phyloP scores from a whole-genome alignment of 1,140 invertebrate genomes.

The Linepithema humile region DNA sequence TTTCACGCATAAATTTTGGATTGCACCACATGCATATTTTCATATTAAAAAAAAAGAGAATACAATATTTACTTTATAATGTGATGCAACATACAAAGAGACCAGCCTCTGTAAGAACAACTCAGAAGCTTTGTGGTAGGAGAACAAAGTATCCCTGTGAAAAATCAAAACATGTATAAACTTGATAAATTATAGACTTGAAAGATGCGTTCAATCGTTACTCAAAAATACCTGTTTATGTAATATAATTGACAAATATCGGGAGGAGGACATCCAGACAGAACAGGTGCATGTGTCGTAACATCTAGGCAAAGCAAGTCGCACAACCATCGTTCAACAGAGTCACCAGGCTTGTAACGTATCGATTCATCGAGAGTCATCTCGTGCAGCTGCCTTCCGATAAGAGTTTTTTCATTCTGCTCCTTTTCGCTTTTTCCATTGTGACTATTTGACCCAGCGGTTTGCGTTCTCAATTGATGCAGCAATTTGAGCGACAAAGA shows the following conservation, averaged over 20 bases:
- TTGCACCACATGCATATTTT: not conserved
- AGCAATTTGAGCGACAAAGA: conserved; percentile 98
- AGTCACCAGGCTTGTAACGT: conserved; percentile 95
- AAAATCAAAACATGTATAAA: conserved; percentile 39
- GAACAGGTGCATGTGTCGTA: conserved; percentile 86
- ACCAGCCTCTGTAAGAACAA: conserved; percentile 96
- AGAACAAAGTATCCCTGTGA: conserved; percentile 96
- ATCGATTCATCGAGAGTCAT: conserved; percentile 97
- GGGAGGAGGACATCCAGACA: conserved; percentile 94
- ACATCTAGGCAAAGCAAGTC: conserved; percentile 96
- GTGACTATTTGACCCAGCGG: conserved; percentile 80
- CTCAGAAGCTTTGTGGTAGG: conserved; percentile 98
- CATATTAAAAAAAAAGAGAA: conserved; percentile 31
- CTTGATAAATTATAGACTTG: not conserved
- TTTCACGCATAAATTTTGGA: no score
- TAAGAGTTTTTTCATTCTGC: conserved; percentile 79
- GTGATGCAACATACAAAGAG: conserved; percentile 97
- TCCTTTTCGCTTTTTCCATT: conserved; percentile 79
- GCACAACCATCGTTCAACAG: conserved; percentile 96
- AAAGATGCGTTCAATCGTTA: not conserved
- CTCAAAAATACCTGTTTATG: conserved; percentile 86
- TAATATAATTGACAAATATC: conserved; percentile 96
- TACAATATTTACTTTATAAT: conserved; percentile 92
- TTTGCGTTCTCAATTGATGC: conserved; percentile 92
- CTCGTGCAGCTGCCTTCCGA: conserved; percentile 84